Evolutionary conservation across 2,113 vertebrate species (phyloP), one percentile per base, ranked within the genome.

Genomic region (Mirza zaza): DNA sequence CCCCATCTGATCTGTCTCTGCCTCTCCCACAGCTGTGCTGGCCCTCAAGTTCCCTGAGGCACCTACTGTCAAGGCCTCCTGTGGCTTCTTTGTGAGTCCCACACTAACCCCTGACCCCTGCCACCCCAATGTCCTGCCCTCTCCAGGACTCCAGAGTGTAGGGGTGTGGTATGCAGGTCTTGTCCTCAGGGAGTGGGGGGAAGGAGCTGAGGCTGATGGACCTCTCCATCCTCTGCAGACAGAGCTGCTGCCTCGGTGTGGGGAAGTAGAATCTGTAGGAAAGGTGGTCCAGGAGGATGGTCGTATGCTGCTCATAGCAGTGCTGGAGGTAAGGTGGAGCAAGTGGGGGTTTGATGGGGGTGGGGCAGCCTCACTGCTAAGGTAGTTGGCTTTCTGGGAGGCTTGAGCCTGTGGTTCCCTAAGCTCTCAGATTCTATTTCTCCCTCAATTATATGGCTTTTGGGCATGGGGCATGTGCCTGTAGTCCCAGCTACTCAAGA

Each of bases 1-100:
- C 65, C 88, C 79, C 32, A 17, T 71, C 95, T 98, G 50, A 98
- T 80, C 21, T 32, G 32, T 65, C 27, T 25, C 45, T 96, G 97
- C 97, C 95, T 98, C 96, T 97, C 89, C 79, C 68, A 8, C 98
- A 99, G 99, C 99, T 97, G 98, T 99, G 97, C 98, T 99, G 98
- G 99, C 99, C 1, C 99, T 99, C 94, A 99, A 99, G 98, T 99
- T 99, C 97, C 99, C 99, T 0, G 99, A 99, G 97, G 99, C 99
- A 83, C 99, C 99, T n/a, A 99, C 99, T 1, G 99, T 99, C 96
- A 99, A 99, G 99, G 99, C 99, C 91, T 99, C 99, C 59, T 99
- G 99, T 97, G 98, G 99, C 93, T 99, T 99, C 98, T 99, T 99
- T 99, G 99, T 99, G 98, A 99, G 99, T 99, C 92, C 97, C 0